phyloP scores from a whole-genome alignment of 2,797 vertebrate species.

The Betta splendens region DNA sequence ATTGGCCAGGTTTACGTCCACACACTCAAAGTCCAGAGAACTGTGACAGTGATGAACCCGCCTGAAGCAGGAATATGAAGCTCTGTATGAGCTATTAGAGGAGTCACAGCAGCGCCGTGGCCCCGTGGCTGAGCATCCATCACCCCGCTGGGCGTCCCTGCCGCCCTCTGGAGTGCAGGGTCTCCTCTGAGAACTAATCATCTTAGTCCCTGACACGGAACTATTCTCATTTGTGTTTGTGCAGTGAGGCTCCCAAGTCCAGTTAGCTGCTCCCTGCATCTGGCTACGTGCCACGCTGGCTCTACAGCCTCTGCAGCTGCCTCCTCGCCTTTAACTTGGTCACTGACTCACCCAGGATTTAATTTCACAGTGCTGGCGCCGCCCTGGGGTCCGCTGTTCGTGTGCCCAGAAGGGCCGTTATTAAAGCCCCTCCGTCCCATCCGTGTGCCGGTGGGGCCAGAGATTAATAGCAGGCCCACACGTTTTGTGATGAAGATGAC shows the following conservation, averaged over 20 bases:
- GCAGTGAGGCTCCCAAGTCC: slow-evolving; percentile 19
- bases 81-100: too few species aligned
- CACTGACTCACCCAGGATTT: slow-evolving; percentile 60
- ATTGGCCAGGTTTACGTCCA: too few species aligned
- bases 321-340: slow-evolving; percentile 49
- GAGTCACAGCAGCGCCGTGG: too few species aligned
- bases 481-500: slow-evolving; percentile 57
- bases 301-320: slow-evolving; percentile 27
- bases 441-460: slow-evolving; percentile 13
- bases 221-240: slow-evolving; percentile 13
- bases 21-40: too few species aligned
- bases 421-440: slow-evolving; percentile 52
- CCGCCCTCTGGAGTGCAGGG: background rate
- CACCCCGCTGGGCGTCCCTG: background rate
- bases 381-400: slow-evolving; percentile 55
- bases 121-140: slow-evolving; percentile 8
- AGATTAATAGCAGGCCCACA: slow-evolving; percentile 47
- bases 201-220: slow-evolving; percentile 9
- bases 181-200: background rate
- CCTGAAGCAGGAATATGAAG: too few species aligned
- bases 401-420: slow-evolving; percentile 49
- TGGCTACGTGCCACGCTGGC: slow-evolving; percentile 3
- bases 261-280: slow-evolving; percentile 14
- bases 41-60: too few species aligned
- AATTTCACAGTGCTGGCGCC: slow-evolving; percentile 70